Evolutionary conservation across 2,113 vertebrate species (phyloP), one percentile per base, ranked within the genome.

Genomic region (Scytalopus superciliaris): DNA sequence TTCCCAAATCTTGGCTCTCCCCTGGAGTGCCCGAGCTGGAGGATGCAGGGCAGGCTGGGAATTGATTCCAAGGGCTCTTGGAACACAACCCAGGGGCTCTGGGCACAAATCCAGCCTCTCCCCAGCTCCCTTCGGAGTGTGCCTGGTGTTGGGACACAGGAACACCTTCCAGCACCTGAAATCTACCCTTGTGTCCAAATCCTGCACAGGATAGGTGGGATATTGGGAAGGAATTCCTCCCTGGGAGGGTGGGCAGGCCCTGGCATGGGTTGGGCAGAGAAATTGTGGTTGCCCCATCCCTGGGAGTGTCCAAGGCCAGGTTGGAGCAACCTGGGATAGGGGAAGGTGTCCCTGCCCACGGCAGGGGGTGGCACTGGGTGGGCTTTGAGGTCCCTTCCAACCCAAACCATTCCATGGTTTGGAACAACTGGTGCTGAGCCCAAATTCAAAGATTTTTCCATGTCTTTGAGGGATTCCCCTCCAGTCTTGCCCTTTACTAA

Each of bases 331-430:
- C 45, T 67, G 78, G 68, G 52, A 44, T 3, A 3, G 52, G 68
- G 78, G 39, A 0, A 75, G 47, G n/a, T 53, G 78, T 68, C 69
- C 53, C 62, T 75, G 45, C 60, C 28, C 27, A 37, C 35, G 68
- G 31, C 50, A 66, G 50, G 45, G 42, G 23, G 5, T 59, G 60
- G 13, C 0, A 18, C 1, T 1, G 7, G 24, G 8, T 12, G n/a
- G 0, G 4, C 0, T 55, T 22, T 47, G 0, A 12, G 0, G 4
- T 31, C 25, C 8, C 9, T n/a, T 4, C 25, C 5, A 5, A 15
- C 17, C 16, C 40, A 68, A 62, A 31, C 25, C 17, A 22, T 1
- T 27, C 63, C n/a, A 40, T 12, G 23, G 22, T 47, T 33, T 66
- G 37, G 28, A 4, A 11, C 47, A 22, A 19, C 42, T 35, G 1